A percentile compares a stretch with the other conserved stretches of the same genome.
phyloP scores from a whole-genome alignment of 2,113 vertebrate species.

The Rhagologus leucostigma region DNA sequence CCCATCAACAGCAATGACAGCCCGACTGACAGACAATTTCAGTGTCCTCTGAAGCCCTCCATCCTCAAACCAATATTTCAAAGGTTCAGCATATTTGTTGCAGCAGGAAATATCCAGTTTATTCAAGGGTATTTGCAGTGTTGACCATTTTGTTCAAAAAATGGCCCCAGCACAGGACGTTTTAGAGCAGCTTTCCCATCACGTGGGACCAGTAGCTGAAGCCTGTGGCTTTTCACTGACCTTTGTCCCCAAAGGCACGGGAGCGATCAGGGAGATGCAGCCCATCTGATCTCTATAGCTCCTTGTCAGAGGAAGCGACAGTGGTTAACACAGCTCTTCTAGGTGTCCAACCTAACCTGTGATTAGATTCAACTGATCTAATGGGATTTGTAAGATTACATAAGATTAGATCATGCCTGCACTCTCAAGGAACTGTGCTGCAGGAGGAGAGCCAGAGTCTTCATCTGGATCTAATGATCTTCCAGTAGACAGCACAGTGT shows the following conservation, averaged over 20 bases:
- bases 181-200: not conserved
- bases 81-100: not conserved
- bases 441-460: not conserved
- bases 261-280: not conserved
- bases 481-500: not conserved
- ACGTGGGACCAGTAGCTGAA: accelerated
- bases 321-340: not conserved
- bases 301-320: not conserved
- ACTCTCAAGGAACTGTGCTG: not conserved
- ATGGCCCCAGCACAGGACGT: not conserved
- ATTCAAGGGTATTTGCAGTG: not conserved
- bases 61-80: not conserved
- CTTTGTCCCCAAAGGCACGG: not conserved
- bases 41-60: not conserved
- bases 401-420: not conserved
- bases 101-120: not conserved
- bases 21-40: not conserved
- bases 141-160: not conserved
- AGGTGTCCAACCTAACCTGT: not conserved
- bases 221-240: not conserved
- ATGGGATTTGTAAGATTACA: not conserved
- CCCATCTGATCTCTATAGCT: not conserved
- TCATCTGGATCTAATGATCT: not conserved
- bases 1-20: not conserved
- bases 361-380: not conserved